These are phyloP conservation scores for Eulemur mongoz DNA, from an alignment of 2,797 vertebrate species.

Conservation along the genomic window DNA sequence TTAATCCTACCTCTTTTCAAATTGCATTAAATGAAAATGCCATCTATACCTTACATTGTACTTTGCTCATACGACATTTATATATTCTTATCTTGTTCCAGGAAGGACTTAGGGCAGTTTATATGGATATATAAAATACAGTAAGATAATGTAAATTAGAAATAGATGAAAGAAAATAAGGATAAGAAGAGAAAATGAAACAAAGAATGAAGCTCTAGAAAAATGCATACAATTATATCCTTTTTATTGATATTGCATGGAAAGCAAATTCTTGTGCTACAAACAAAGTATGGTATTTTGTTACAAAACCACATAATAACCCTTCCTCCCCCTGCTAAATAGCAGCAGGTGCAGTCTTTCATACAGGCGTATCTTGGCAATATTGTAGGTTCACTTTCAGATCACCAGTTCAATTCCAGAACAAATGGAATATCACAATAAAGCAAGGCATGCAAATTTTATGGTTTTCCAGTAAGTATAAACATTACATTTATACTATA, in stretches of 20 bases:
- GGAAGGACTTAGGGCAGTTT: neutral
- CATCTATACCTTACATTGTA: neutral
- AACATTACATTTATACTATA: neutral
- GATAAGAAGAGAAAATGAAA: neutral
- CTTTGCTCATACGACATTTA: neutral
- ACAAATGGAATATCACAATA: neutral
- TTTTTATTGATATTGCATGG: neutral
- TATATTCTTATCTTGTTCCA: neutral
- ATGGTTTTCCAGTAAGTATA: neutral
- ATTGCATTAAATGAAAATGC: neutral
- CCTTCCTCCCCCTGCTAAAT: neutral
- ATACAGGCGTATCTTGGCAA: neutral
- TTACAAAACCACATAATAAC: neutral
- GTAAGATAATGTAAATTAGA: neutral
- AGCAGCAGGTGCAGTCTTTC: neutral
- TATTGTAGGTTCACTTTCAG: neutral
- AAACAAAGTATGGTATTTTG: neutral
- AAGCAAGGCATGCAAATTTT: neutral
- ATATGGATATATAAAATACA: neutral
- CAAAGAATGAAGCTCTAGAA: neutral
- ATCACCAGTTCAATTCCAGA: neutral
- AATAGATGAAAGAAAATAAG: neutral
- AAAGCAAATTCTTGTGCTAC: conserved; percentile 25
- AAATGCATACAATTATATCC: neutral
- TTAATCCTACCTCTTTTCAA: conserved; percentile 2